These are phyloP conservation scores for Zosterops hypoxanthus DNA, from an alignment of 2,113 vertebrate species.

Conservation along the genomic window DNA sequence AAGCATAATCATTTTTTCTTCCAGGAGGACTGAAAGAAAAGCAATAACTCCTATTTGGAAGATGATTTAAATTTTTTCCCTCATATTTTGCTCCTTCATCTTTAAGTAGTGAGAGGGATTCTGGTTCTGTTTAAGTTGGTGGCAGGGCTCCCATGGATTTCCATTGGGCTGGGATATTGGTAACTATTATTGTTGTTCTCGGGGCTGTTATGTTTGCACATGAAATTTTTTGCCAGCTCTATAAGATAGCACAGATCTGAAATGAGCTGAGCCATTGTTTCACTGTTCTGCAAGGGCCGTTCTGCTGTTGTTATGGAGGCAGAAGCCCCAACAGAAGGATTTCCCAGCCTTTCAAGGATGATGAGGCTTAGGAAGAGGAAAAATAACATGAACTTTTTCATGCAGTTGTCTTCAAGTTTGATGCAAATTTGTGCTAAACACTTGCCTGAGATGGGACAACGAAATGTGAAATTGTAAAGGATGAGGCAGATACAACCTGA, in stretches of 20 bases:
- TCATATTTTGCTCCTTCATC: constrained; percentile 59
- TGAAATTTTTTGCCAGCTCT: constrained; percentile 22
- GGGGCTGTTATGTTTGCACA: not conserved
- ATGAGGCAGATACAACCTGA: not conserved
- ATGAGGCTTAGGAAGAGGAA: not conserved
- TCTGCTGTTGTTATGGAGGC: not conserved
- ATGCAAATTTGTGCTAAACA: not conserved
- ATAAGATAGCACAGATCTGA: constrained; percentile 24
- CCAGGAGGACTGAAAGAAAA: constrained; percentile 72
- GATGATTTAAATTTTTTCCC: constrained; percentile 68
- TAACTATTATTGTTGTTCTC: not conserved
- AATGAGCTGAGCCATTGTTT: not conserved
- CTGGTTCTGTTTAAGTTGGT: not conserved
- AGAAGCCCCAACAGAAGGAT: not conserved
- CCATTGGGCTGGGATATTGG: not conserved
- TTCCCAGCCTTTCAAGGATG: not conserved
- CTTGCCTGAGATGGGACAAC: not conserved
- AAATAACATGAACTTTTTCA: rapidly evolving
- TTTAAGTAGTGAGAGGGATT: constrained; percentile 19
- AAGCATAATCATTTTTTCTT: constrained; percentile 79
- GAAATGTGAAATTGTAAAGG: not conserved
- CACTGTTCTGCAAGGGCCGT: not conserved
- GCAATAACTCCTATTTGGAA: constrained; percentile 72
- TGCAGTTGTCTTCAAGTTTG: not conserved
- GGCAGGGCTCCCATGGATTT: constrained; percentile 15